A percentile compares a stretch with the other conserved stretches of the same genome.
phyloP scores from a whole-genome alignment of 1,140 invertebrate species.

The Drepana arcuata region DNA sequence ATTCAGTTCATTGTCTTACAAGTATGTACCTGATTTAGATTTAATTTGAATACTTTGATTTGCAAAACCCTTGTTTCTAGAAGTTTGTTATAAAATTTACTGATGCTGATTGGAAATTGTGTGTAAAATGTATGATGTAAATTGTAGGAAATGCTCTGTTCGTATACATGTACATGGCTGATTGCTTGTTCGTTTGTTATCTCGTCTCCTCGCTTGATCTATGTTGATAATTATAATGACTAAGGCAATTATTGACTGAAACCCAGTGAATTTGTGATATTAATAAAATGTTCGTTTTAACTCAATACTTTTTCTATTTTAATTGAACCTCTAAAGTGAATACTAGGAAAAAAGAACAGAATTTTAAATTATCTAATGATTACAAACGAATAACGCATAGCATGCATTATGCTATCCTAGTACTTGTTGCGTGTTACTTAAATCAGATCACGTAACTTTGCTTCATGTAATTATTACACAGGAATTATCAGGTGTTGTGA shows the following conservation, averaged over 20 bases:
- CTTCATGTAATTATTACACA: constrained; percentile 7
- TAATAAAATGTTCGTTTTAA: constrained; percentile 66
- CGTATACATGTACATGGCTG: constrained; percentile 18
- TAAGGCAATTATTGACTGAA: constrained; percentile 31
- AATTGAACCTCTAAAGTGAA: no score
- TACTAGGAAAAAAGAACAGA: no score
- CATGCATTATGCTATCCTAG: no score
- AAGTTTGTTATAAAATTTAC: constrained; percentile 13
- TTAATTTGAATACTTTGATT: no score
- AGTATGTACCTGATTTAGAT: constrained; percentile 57
- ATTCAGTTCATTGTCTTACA: constrained; percentile 25
- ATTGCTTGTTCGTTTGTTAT: constrained; percentile 23
- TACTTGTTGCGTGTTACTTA: no score
- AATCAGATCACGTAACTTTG: no score
- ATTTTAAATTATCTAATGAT: no score
- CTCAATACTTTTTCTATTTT: no score
- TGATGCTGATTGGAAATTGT: no score
- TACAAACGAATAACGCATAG: no score
- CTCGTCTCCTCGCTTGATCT: constrained; percentile 35
- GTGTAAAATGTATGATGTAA: no score
- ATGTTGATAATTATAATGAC: constrained; percentile 31
- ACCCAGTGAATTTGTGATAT: constrained; percentile 69
- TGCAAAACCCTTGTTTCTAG: constrained; percentile 17
- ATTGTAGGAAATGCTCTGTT: no score
- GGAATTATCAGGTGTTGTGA: constrained; percentile 1